Conservation (phyloP, 2,113 vertebrate species). For the Ailuropoda melanoleuca region DNA sequence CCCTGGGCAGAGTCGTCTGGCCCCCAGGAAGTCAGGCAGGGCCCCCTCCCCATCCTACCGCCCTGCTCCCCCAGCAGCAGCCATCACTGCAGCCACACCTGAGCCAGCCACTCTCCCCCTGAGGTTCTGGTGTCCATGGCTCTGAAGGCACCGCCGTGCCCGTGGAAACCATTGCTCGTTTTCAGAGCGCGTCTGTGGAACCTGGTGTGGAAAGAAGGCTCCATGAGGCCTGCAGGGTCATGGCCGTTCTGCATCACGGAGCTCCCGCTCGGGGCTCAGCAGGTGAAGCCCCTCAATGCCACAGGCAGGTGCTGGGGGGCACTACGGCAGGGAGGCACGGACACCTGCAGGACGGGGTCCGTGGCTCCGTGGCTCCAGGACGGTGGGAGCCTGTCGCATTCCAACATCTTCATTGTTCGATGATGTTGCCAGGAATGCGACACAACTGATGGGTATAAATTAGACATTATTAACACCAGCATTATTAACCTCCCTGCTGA, state of each 20-base stretch:
- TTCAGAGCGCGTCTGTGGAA: not conserved
- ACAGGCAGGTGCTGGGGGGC: not conserved
- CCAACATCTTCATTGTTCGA: not conserved
- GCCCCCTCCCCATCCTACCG: not conserved
- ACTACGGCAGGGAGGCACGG: accelerated
- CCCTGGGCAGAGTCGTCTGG: not conserved
- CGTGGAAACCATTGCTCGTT: not conserved
- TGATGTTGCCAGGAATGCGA: not conserved
- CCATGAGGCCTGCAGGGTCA: accelerated
- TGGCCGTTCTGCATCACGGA: accelerated
- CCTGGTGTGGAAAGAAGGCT: not conserved
- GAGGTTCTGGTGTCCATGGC: accelerated
- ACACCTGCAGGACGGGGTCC: accelerated
- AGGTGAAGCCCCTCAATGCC: not conserved
- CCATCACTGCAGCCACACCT: accelerated
- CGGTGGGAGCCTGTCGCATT: accelerated
- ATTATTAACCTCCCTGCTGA: no score
- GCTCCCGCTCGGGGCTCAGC: not conserved
- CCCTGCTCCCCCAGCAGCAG: not conserved
- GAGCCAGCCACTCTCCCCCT: not conserved
- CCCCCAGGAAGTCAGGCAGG: not conserved
- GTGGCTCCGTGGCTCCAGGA: accelerated
- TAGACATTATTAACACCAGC: not conserved
- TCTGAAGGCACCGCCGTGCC: not conserved
- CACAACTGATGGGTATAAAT: not conserved